Base-by-base conservation (phyloP, 2,888 invertebrate genomes). In the Eupithecia insigniata region DNA sequence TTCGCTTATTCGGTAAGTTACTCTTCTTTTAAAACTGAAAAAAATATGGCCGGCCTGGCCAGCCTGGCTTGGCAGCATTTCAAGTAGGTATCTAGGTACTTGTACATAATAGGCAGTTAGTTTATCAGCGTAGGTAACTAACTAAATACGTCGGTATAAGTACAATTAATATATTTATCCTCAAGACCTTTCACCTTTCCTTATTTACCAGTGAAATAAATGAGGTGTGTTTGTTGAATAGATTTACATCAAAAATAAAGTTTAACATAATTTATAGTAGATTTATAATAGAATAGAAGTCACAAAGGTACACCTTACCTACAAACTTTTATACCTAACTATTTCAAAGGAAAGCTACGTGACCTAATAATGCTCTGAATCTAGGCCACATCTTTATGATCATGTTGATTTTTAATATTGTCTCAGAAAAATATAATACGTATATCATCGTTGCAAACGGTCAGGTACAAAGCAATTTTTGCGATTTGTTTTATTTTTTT, bases 181-280 rank as follows among this genome's bases (percentile, higher is more conserved):
- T 72, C 73, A 72, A 75, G 81, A 85, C 82, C 87, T 86, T 60
- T 83, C 46, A 73, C 73, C 73, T 86, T 80, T 83, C 85, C 84
- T 76, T 73, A 69, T 74, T 62, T 77, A 74, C 74, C 75, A 69
- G 43, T 72, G 51, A 75, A 79, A 78, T 78, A 78, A 81, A 78
- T 75, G 76, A 72, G 74, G 73, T 75, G 67, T 55, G 64, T 55
- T 43, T 71, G 68, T 74, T 74, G 74, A 61, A 75, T 73, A 28
- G n/a, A 60, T 67, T 66, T 70, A 58, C 65, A 70, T 73, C 64
- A 67, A 70, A 55, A 64, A 65, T 71, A 36, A 22, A 6, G 6
- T 51, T 30, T 60, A 18, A 60, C 60, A 30, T 30, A 60, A 30
- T 60, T 60, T 30, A 60, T 30, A 28, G 10, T 22, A 26, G 26